Evolutionary conservation across 2,113 vertebrate species (phyloP), one percentile per base, ranked within the genome.

Genomic region (Melanerpes formicivorus): DNA sequence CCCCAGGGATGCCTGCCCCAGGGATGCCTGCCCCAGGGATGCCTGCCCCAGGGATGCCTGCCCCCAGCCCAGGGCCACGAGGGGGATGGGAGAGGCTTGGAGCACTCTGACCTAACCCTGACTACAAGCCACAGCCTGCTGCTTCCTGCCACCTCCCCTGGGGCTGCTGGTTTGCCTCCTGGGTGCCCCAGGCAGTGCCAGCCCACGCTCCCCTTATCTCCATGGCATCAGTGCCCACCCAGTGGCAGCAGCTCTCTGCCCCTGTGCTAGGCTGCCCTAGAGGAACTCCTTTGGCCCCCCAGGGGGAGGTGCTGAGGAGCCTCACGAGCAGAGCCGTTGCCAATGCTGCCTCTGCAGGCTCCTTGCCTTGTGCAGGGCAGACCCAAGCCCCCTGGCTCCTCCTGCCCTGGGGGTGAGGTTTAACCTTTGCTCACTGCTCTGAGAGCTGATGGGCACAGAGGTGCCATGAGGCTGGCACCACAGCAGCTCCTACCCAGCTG

Each of bases 51-150:
- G 37, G 26, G 54, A 6, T 0, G 2, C 16, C n/a, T 26, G 44
- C 76, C 60, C 48, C 37, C 70, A 21, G 56, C 62, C 44, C 42
- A 3, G 11, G 13, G 63, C 34, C 69, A 4, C 3, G 0, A 18
- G 2, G 0, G 32, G 9, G 13, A 2, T 7, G 18, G 0, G 55
- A 66, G 60, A 37, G 44, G 25, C 50, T 34, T 1, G 2, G 72
- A 29, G 10, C 2, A 0, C 30, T 37, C 56, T 8, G 14, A 17
- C 5, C 21, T 34, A 21, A 3, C 23, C 55, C 46, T 58, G n/a
- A 32, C 67, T 59, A 13, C 8, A 13, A 34, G 58, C 44, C 44
- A 8, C 37, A 67, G 15, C 30, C 30, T 1, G 0, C 18, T 15
- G 48, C 27, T 87, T 27, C 75, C 75, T 76, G 13, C 6, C 34